Evolutionary conservation across 2,113 vertebrate genomes (phyloP).

Genomic region (Bucco capensis): DNA sequence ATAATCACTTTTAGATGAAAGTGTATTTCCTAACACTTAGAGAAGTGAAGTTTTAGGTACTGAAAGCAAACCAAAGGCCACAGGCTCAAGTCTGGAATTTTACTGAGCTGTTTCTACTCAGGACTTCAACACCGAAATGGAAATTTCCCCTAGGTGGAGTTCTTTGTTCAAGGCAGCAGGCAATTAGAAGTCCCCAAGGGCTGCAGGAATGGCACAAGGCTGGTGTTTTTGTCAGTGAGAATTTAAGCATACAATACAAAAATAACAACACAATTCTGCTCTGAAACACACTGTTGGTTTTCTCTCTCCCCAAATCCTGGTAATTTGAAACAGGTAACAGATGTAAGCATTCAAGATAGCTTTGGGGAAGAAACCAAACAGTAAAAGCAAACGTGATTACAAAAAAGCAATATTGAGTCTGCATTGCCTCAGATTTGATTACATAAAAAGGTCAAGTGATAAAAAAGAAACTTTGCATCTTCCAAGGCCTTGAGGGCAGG

Average conservation of each 20-base stretch:
- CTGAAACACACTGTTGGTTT: neutral
- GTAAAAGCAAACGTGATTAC: neutral
- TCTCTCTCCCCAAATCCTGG: neutral
- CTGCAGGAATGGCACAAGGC: conserved; percentile 40
- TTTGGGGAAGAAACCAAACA: neutral
- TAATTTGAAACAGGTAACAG: neutral
- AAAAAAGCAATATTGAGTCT: neutral
- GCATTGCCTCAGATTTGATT: neutral
- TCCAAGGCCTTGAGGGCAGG: neutral
- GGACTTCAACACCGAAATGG: neutral
- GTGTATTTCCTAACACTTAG: neutral
- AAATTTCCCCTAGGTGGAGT: conserved; percentile 64
- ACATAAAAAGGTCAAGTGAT: conserved; percentile 25
- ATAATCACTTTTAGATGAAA: accelerated
- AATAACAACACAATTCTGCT: neutral
- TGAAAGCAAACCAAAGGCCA: neutral
- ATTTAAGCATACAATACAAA: neutral
- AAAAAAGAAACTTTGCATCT: conserved; percentile 33
- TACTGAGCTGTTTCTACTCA: neutral
- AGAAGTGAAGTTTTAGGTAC: neutral
- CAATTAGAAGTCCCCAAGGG: conserved; percentile 50
- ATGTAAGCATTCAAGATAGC: neutral
- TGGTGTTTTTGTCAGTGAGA: neutral
- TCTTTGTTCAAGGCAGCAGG: conserved; percentile 54
- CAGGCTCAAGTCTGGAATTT: conserved; percentile 6